A percentile compares a stretch with the other conserved stretches of the same genome.
phyloP scores from a whole-genome alignment of 2,888 invertebrate genomes.

The Eretmocerus hayati region DNA sequence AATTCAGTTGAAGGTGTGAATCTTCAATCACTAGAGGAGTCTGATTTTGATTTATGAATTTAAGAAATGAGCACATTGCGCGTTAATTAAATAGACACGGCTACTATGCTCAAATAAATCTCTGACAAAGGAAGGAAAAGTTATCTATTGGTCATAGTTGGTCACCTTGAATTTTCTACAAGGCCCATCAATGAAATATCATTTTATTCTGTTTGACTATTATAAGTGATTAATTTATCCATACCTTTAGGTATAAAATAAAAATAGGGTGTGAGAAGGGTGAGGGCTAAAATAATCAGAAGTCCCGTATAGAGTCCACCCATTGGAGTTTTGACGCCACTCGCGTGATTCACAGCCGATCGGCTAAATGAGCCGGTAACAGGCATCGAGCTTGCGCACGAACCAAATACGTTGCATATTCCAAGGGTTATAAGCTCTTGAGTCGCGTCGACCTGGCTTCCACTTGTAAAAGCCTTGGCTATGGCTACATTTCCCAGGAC shows the following conservation, averaged over 20 bases:
- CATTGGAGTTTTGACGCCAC: slow-evolving; percentile 83
- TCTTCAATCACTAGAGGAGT: too few relatives aligned
- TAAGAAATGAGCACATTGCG: too few relatives aligned
- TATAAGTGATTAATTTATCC: too few relatives aligned
- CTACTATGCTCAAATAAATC: too few relatives aligned
- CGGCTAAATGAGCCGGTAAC: slow-evolving; percentile 84
- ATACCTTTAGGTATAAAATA: slow-evolving; percentile 73
- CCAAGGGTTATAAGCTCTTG: slow-evolving; percentile 85
- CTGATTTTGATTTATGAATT: too few relatives aligned
- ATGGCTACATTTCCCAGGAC: slow-evolving; percentile 92
- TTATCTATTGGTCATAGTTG: too few relatives aligned
- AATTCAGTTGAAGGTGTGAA: too few relatives aligned
- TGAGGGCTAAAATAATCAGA: slow-evolving; percentile 75
- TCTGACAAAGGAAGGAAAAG: too few relatives aligned
- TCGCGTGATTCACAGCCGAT: slow-evolving; percentile 92
- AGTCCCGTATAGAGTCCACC: slow-evolving; percentile 79
- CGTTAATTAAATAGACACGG: too few relatives aligned
- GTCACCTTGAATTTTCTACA: too few relatives aligned
- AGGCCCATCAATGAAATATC: too few relatives aligned
- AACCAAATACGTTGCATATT: slow-evolving; percentile 76
- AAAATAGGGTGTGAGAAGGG: slow-evolving; percentile 81
- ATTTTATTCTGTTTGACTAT: too few relatives aligned
- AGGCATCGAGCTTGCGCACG: slow-evolving; percentile 85
- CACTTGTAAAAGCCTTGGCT: slow-evolving; percentile 85
- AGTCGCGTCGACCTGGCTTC: slow-evolving; percentile 77